Evolutionary conservation across 2,797 vertebrate species (phyloP), one percentile per base, ranked within the genome.

Genomic region (Bucorvus abyssinicus): DNA sequence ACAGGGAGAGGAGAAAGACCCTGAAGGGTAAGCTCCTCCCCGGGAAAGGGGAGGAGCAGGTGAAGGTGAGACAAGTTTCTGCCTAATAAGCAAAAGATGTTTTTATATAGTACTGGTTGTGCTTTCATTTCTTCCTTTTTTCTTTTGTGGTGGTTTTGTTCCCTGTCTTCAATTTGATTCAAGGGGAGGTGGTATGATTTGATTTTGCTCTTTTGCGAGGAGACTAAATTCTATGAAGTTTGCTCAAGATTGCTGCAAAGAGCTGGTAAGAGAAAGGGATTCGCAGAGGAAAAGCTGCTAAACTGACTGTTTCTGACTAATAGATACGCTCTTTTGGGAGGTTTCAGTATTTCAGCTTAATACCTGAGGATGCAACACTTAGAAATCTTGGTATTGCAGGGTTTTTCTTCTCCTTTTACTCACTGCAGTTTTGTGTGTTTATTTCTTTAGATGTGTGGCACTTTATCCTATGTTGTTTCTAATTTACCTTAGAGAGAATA

Each of bases 81-180:
- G 12, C 10, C 4, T 42, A 7, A 2, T 10, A 19, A 32, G 14
- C 2, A 26, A n/a, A 18, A 57, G 9, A 3, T 12, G 0, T 1
- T 61, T 44, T 85, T 26, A 2, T 23, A 3, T n/a, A 24, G 12
- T 34, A 27, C 9, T 13, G 2, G 1, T 20, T 78, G 20, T 6
- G 1, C 9, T 73, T 20, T 71, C 3, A 2, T 50, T 64, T 80
- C 9, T 36, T 2, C 11, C 44, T 0, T 3, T 84, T 65, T 74
- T 71, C 26, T 47, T 32, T 3, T 3, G 7, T 23, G 15, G 4
- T 14, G 2, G 12, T 81, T 79, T 53, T 81, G 7, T 49, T 61
- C 27, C 13, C 17, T 7, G 4, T 50, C 21, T 84, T 88, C 6
- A 20, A 3, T 67, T 67, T 38, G 13, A 14, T 67, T 59, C 32